Evolutionary conservation across 2,888 invertebrate genomes (phyloP), one percentile per base, ranked within the genome.

Genomic region (Steinernema scapterisci): DNA sequence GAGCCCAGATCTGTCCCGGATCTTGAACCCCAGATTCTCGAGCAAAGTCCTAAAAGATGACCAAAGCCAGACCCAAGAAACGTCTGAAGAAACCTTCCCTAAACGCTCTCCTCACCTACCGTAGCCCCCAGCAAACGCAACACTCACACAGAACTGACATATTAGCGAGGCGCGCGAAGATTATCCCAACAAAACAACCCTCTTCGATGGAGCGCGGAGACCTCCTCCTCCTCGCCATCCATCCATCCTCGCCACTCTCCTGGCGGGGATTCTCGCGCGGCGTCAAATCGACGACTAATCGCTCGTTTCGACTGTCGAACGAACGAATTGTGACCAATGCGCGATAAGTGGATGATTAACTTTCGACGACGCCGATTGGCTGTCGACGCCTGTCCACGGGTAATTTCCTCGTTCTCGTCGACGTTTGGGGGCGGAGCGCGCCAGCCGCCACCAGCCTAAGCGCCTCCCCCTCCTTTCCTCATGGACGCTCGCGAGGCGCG

Each of bases 281-380:
- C 63, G 63, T 63, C 63, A 63, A 63, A 63, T 63, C 63, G 63
- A 63, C 63, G 63, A 63, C 63, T 63, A 63, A 63, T 63, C 63
- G 63, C 63, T 63, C 63, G 63, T 63, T 63, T 63, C 63, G 63
- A 25, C 63, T 16, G 38, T 27, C 63, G 63, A 63, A 63, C 27
- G 38, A 38, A 38, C 38, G 38, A 38, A 38, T 38, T 38, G 38
- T 63, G 63, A 63, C 63, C 63, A 63, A 63, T 63, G 63, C 63
- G 63, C 63, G 63, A 27, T 63, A 63, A 63, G 63, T 63, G 63
- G 63, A 63, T 63, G 63, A 63, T 63, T 63, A 63, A 63, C 63
- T 63, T 63, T 63, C 63, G 63, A 63, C 63, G 63, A 63, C 63
- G 63, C 63, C 63, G 27, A 63, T 63, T 63, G 63, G 63, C 63